Evolutionary conservation across 2,888 invertebrate genomes (phyloP).

Genomic region (Lasius platythorax): DNA sequence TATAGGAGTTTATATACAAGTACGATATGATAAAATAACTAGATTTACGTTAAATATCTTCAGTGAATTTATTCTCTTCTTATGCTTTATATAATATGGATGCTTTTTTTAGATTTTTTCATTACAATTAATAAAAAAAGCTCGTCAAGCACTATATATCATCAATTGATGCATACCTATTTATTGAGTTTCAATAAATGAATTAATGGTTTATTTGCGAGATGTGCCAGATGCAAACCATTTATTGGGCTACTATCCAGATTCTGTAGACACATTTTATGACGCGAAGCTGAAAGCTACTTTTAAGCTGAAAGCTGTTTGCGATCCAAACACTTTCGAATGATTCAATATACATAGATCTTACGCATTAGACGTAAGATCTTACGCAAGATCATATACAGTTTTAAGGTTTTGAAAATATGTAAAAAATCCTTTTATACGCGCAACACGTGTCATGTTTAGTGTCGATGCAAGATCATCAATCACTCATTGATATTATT

Average conservation of each 20-base stretch:
- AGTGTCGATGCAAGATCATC: slow-evolving; percentile 1
- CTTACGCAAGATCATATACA: background rate
- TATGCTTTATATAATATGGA: background rate
- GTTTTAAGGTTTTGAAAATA: background rate
- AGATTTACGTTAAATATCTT: background rate
- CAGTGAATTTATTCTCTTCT: background rate
- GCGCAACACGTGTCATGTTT: slow-evolving; percentile 2
- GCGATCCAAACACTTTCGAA: background rate
- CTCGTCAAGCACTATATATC: background rate
- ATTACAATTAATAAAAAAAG: background rate
- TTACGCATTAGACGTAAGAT: background rate
- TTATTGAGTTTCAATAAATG: background rate
- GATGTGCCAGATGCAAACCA: background rate
- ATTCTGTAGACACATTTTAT: slow-evolving; percentile 14
- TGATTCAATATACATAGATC: background rate
- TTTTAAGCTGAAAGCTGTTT: slow-evolving; percentile 20
- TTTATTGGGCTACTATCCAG: background rate
- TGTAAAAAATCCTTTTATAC: background rate
- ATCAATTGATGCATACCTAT: slow-evolving; percentile 17
- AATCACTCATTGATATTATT: background rate
- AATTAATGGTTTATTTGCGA: background rate
- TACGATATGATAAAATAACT: background rate
- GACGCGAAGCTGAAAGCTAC: background rate
- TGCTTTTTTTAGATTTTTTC: background rate
- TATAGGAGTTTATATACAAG: background rate